A percentile compares a stretch with the other conserved stretches of the same genome.
phyloP scores from a whole-genome alignment of 2,797 vertebrate species.

The Vultur gryphus region DNA sequence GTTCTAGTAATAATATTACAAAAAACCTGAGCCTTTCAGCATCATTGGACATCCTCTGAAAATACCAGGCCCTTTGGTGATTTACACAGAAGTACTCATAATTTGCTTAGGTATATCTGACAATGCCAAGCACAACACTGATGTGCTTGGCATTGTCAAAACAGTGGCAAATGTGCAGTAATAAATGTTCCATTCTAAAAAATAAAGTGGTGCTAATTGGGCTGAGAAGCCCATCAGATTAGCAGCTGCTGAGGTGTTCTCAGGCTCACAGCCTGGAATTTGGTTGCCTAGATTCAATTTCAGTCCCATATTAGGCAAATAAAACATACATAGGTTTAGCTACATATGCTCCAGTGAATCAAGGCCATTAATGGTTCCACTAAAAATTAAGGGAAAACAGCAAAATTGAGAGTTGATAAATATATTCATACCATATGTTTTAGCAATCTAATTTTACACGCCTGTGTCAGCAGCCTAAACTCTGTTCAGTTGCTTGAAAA shows the following conservation, averaged over 20 bases:
- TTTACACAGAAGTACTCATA: neutral
- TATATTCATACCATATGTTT: slow-evolving; percentile 61
- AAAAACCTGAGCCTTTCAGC: neutral
- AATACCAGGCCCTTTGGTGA: neutral
- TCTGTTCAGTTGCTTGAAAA: slow-evolving; percentile 50
- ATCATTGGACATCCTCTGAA: neutral
- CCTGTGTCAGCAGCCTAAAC: slow-evolving; percentile 57
- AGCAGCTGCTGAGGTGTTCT: neutral
- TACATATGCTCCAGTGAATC: neutral
- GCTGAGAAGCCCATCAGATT: neutral
- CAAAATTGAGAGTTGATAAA: slow-evolving; percentile 44
- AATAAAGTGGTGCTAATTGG: neutral
- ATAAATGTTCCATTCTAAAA: neutral
- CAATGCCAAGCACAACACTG: neutral
- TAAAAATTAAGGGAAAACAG: slow-evolving; percentile 23
- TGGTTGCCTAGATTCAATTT: neutral
- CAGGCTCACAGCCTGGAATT: neutral
- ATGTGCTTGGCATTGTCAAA: neutral
- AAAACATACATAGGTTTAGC: neutral
- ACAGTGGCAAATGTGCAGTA: neutral
- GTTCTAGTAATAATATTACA: neutral
- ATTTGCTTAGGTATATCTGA: neutral
- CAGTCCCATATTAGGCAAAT: neutral
- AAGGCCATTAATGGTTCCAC: neutral
- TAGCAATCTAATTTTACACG: slow-evolving; percentile 51